phyloP scores from a whole-genome alignment of 2,113 vertebrate genomes.

The Cyanoramphus novaezelandiae region DNA sequence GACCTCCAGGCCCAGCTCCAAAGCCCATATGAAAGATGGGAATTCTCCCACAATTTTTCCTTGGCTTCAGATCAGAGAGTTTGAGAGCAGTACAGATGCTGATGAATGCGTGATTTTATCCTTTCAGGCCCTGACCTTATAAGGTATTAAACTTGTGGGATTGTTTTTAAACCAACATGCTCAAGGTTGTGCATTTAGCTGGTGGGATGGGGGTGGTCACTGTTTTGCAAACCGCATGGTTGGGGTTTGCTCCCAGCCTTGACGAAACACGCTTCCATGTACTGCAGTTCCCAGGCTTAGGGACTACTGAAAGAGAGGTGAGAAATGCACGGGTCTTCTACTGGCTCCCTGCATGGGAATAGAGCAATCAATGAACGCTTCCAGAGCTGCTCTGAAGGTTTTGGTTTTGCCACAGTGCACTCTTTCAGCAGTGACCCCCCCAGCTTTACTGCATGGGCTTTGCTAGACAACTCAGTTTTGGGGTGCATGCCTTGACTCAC shows the following conservation, averaged over 20 bases:
- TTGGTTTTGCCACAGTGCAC: background rate
- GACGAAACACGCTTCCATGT: background rate
- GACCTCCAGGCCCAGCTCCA: constrained; percentile 31
- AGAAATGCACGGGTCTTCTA: background rate
- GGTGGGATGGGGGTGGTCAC: background rate
- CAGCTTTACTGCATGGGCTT: background rate
- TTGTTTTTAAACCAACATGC: background rate
- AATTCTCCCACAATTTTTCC: constrained; percentile 44
- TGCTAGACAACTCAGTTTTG: background rate
- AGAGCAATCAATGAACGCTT: background rate
- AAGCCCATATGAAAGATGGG: constrained; percentile 6
- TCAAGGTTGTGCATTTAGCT: background rate
- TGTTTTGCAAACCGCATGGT: background rate
- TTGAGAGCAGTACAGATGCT: background rate
- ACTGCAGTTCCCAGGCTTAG: background rate
- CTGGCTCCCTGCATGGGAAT: background rate
- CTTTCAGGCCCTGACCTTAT: background rate
- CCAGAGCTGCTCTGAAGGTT: background rate
- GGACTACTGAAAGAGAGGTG: background rate
- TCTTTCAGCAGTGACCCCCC: background rate
- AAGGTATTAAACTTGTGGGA: background rate
- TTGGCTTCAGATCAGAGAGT: constrained; percentile 40
- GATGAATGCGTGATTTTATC: background rate
- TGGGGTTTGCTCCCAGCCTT: background rate
- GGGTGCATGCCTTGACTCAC: constrained; percentile 58